Evolutionary conservation across 1,140 invertebrate genomes (phyloP).

Genomic region (Muscidifurax raptorellus): DNA sequence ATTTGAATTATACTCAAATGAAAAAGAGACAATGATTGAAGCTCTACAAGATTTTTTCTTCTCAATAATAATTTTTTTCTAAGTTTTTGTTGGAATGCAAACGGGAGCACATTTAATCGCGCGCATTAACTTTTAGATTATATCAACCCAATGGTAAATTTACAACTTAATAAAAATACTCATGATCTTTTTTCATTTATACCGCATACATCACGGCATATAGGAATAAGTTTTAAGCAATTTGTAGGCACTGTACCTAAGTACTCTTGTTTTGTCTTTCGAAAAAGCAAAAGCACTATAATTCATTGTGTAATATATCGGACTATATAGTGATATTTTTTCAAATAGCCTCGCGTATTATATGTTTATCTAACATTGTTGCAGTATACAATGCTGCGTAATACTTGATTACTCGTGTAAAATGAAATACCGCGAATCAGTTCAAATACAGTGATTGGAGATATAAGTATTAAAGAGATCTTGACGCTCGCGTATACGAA

Average conservation of each 20-base stretch:
- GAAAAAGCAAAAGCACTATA: constrained; percentile 66
- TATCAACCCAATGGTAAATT: constrained; percentile 52
- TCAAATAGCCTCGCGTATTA: constrained; percentile 53
- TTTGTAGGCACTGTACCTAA: constrained; percentile 65
- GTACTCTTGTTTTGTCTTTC: constrained; percentile 63
- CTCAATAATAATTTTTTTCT: constrained; percentile 17
- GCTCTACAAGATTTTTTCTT: constrained; percentile 8
- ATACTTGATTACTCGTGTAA: constrained; percentile 52
- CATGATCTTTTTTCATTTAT: constrained; percentile 52
- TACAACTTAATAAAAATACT: constrained; percentile 64
- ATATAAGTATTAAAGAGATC: neutral
- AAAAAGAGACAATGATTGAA: neutral
- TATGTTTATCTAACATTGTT: constrained; percentile 42
- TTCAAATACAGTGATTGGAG: constrained; percentile 48
- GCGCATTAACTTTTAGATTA: constrained; percentile 28
- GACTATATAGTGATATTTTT: constrained; percentile 50
- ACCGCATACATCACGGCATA: constrained; percentile 54
- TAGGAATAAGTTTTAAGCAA: constrained; percentile 60
- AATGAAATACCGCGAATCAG: constrained; percentile 53
- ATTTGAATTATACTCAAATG: constrained; percentile 2
- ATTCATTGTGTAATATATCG: constrained; percentile 59
- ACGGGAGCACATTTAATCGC: constrained; percentile 51
- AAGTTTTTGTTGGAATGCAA: constrained; percentile 61
- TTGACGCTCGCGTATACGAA: neutral
- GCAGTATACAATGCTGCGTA: constrained; percentile 51